Base-by-base conservation (phyloP, 2,797 vertebrate genomes). In the Dallia pectoralis region DNA sequence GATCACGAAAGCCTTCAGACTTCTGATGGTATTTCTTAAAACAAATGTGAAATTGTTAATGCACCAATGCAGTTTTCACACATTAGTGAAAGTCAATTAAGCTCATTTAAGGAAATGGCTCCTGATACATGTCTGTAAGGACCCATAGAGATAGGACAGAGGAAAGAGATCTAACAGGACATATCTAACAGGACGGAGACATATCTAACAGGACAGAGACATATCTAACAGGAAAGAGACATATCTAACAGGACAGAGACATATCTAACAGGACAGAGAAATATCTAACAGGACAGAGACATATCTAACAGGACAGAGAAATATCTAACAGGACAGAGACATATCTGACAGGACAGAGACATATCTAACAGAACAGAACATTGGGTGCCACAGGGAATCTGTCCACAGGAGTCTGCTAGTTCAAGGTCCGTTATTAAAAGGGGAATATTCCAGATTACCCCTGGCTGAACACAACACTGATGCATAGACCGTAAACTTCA, bases 241-340 rank as follows among this genome's bases (percentile, higher is more conserved):
- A 19, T n/a, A 12, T n/a, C 3, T 32, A 11, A 14, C 61, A 30
- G 15, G 61, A 29, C 25, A 63, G 44, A 15, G 15, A 7, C 33
- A 19, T 6, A 56, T 8, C n/a, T 7, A 36, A 62, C 15, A 15
- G 71, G 62, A 40, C 36, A 40, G 59, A 69, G 71, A 87, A 8
- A 19, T n/a, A 12, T n/a, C 3, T 32, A 11, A 14, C 61, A 30
- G 15, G 61, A 29, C 25, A 63, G 44, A 15, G 15, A 7, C 33
- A 19, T 6, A 56, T 8, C n/a, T 7, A 36, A 62, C 15, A 15
- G 71, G 62, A 40, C 36, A 40, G 59, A 69, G 71, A 87, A 8
- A 19, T n/a, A 12, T n/a, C 3, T 32, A 11, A 14, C 61, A 30
- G 15, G 61, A 29, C 25, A 63, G 44, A 15, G 15, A 7, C 33